Base-by-base conservation (phyloP, 2,113 vertebrate species). In the Notarius quadriscutis region DNA sequence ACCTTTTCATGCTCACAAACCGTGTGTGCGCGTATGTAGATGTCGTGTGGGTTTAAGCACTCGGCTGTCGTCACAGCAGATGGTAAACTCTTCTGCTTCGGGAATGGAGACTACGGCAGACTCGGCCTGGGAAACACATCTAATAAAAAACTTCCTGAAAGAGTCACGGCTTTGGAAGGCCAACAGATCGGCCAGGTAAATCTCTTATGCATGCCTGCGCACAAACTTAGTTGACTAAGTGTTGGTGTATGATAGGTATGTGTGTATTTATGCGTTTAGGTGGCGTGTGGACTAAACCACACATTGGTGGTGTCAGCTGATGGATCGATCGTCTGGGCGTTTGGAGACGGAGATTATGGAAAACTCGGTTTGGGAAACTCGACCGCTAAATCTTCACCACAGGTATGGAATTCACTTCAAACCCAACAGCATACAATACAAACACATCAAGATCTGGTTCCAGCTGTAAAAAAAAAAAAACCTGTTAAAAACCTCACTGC, bases 221-320 rank as follows among this genome's bases (percentile, higher is more conserved):
- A 48, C 69, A 41, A 15, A 2, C 11, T 9, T 51, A 12, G 18
- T 22, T 15, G n/a, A 14, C 27, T 57, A 57, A 34, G 20, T 60
- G 22, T 53, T 63, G 41, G 15, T 62, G 34, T 48, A 25, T 20
- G 48, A 8, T 60, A 2, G 67, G 10, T 78, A 20, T 78, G 53
- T 78, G 17, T 79, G 34, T 15, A 14, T 78, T 25, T 53, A 12
- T 57, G 84, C 85, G 77, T 34, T 30, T 86, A 96, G 96, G 95
- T 96, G 83, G 96, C 96, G 0, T 96, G 96, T 87, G 96, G 96
- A n/a, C 92, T 96, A 30, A 96, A 95, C 88, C 96, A 96, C 92
- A 96, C 96, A 3, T 88, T 96, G 57, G 96, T 94, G 50, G 87
- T 96, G 6, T 96, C 96, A 1, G 92, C 93, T 5, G 95, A 96